phyloP scores from a whole-genome alignment of 2,888 invertebrate species.

The Pristionchus mayeri region DNA sequence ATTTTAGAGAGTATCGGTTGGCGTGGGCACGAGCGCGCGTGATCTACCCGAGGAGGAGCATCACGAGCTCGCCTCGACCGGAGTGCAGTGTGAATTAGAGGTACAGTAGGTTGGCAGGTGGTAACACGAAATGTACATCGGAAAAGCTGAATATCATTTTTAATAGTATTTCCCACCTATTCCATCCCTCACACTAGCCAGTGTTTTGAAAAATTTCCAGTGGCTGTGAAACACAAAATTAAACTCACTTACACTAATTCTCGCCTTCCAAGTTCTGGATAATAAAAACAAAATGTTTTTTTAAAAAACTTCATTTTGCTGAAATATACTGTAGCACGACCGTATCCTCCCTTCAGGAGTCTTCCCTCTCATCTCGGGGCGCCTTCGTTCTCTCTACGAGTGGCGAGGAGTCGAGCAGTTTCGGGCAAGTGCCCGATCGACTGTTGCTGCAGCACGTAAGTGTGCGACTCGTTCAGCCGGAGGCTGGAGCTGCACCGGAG shows the following conservation, averaged over 20 bases:
- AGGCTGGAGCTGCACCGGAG: neutral
- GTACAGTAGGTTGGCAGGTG: too few species aligned
- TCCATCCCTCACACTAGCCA: too few species aligned
- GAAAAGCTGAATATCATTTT: too few species aligned
- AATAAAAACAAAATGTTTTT: too few species aligned
- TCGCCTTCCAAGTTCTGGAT: too few species aligned
- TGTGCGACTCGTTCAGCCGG: neutral
- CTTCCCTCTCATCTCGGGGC: neutral
- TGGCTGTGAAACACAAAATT: too few species aligned
- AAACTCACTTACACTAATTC: too few species aligned
- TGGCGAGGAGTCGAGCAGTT: conserved; percentile 35
- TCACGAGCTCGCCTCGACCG: neutral
- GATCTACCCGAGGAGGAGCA: neutral
- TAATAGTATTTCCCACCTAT: too few species aligned
- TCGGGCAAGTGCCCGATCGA: conserved; percentile 37
- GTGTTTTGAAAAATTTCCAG: too few species aligned
- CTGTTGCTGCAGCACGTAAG: neutral
- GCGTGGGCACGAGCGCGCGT: conserved; percentile 24
- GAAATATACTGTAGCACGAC: too few species aligned
- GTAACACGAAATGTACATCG: too few species aligned
- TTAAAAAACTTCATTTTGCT: too few species aligned
- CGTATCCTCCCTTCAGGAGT: neutral
- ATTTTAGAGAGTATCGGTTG: neutral
- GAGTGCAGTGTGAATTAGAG: conserved; percentile 27
- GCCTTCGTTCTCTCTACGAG: neutral